Evolutionary conservation across 1,140 invertebrate genomes (phyloP), one percentile per base, ranked within the genome.

Genomic region (Contarinia nasturtii): DNA sequence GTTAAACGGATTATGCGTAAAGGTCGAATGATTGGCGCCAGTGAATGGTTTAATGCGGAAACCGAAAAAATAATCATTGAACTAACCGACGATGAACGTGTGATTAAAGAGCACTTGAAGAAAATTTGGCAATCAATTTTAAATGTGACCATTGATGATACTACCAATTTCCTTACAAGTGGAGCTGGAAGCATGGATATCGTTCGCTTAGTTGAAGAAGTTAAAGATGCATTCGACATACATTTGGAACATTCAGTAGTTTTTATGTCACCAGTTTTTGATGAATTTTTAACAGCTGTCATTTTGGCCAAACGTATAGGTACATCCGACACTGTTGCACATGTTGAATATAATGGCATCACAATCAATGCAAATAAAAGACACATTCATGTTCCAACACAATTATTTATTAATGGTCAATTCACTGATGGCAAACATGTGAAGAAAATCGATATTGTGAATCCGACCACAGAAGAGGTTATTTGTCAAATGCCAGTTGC

Each of bases 141-240:
- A 0, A 81, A 79, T 51, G 67, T 75, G 1, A 76, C 82, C 1
- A 72, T 96, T 3, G 75, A 80, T 2, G 70, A 81, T 2, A 72
- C 78, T 1, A 89, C 87, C 0, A 89, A 97, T 60, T 96, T 97
- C 63, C 96, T 98, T 63, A 77, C 77, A 11, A 77, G 74, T 36
- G 93, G 93, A 20, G 93, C 86, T 18, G 86, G 87, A 0, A 94
- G 90, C 10, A 96, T 97, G 89, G 92, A 97, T 62, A 90, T 97
- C 8, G 88, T 93, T 1, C 76, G 90, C 55, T 63, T 95, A 27
- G 78, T 97, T 0, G 93, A 96, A 67, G 90, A 96, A 68, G 71
- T 94, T 0, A 91, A 90, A 63, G 83, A 91, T 47, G 72, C 81
- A 49, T 73, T 84, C 17, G 75, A 75, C 46, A 65, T 92, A 11